Base-by-base conservation (phyloP, 2,888 invertebrate genomes). In the Hartigia nigra region DNA sequence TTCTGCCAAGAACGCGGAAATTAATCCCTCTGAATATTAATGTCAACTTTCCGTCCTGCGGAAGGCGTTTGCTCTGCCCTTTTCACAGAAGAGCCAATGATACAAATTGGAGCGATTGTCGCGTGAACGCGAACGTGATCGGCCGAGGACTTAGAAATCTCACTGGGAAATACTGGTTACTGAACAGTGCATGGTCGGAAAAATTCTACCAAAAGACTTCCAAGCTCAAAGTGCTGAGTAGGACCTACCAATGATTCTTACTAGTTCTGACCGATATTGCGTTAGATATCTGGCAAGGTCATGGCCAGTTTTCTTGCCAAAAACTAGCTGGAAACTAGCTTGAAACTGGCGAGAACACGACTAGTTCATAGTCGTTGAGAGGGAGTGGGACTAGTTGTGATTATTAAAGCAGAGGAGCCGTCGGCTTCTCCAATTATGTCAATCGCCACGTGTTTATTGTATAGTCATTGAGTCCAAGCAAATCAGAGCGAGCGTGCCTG, bases 21-120 rank as follows among this genome's bases (percentile, higher is more conserved):
- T 78, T 78, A 78, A 78, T 78, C 74, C 39, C 31, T 12, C 14
- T 72, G 74, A 55, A 31, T 12, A 23, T 14, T 23, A 55, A 55
- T 5, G 39, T 55, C 39, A 14, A 55, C 39, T 55, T 55, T 23
- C 23, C 76, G 69, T 69, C 31, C 35, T 35, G 4, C 39, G 55
- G 36, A 70, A 76, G 35, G n/a, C n/a, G 70, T 35, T 74, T 35
- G n/a, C 35, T 36, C 12, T 35, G n/a, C 74, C 39, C 39, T 39
- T 39, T 23, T 55, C 39, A 2, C 39, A 9, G 23, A 9, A 55
- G 14, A 4, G 5, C 2, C 39, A 23, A 2, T 23, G 39, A 55
- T 55, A 23, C 39, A 2, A 14, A 9, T 55, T 55, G 39, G 39
- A 23, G 23, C 9, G 23, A 55, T 55, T 55, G 23, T 14, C 23